Conservation (phyloP, 1,140 invertebrate genomes). For the Diabrotica undecimpunctata region DNA sequence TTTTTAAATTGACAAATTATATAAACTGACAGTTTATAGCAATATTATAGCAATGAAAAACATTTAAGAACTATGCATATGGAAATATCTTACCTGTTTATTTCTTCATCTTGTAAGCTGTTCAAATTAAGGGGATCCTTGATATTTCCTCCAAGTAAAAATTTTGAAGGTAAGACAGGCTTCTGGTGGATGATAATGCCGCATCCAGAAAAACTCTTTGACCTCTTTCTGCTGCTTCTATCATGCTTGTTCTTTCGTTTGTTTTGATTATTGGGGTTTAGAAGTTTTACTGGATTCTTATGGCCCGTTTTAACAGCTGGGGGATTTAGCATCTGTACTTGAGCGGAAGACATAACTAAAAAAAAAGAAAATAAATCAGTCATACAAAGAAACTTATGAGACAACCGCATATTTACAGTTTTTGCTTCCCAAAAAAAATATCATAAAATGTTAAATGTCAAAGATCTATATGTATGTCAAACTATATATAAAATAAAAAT, state of each 20-base stretch:
- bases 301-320: conserved; percentile 25
- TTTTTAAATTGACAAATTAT: no score
- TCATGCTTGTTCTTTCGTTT: conserved; percentile 40
- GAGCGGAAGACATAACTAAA: conserved; percentile 30
- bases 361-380: background rate
- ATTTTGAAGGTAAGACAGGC: conserved; percentile 83
- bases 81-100: conserved; percentile 53
- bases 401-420: no score
- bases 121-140: conserved; percentile 92
- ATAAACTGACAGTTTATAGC: no score
- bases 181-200: conserved; percentile 62
- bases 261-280: conserved; percentile 26
- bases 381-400: no score
- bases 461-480: no score
- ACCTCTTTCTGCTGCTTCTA: conserved; percentile 48
- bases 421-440: no score
- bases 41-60: no score
- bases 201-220: conserved; percentile 51
- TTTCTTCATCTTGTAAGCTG: conserved; percentile 84
- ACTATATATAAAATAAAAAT: no score
- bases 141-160: conserved; percentile 91
- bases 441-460: no score
- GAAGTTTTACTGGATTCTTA: conserved; percentile 18
- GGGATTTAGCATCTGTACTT: conserved; percentile 27
- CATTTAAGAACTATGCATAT: no score